Evolutionary conservation across 1,140 invertebrate species (phyloP).

Genomic region (Neotoxoptera formosana): DNA sequence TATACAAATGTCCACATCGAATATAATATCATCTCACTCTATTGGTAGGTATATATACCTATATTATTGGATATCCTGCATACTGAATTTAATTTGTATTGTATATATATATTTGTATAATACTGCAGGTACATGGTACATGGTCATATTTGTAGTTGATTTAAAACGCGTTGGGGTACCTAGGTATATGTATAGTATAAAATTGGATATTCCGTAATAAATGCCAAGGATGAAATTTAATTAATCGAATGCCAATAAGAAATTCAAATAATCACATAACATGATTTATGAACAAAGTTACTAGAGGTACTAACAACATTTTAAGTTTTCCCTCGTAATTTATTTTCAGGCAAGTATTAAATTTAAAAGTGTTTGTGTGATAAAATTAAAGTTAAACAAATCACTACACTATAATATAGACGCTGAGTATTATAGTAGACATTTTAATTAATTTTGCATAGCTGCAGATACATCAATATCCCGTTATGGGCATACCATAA

Average conservation of each 20-base stretch:
- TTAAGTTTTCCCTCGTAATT: neutral
- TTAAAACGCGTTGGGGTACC: no score
- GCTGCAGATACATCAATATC: neutral
- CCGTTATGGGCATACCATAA: neutral
- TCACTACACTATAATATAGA: neutral
- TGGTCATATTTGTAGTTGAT: neutral
- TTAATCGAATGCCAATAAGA: neutral
- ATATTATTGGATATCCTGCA: neutral
- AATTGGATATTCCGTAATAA: neutral
- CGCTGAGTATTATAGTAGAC: neutral
- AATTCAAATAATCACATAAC: neutral
- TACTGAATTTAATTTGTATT: neutral
- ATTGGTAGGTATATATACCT: neutral
- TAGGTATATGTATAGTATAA: neutral
- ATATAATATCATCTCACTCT: neutral
- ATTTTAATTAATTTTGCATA: slow-evolving; percentile 9
- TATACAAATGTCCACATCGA: neutral
- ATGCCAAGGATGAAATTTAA: neutral
- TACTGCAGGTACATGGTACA: no score
- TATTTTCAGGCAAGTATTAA: neutral
- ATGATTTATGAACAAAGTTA: neutral
- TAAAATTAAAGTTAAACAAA: neutral
- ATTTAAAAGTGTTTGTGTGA: neutral
- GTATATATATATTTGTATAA: no score
- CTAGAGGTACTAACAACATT: neutral